Conservation (phyloP, 1,140 invertebrate species). For the Linepithema humile region DNA sequence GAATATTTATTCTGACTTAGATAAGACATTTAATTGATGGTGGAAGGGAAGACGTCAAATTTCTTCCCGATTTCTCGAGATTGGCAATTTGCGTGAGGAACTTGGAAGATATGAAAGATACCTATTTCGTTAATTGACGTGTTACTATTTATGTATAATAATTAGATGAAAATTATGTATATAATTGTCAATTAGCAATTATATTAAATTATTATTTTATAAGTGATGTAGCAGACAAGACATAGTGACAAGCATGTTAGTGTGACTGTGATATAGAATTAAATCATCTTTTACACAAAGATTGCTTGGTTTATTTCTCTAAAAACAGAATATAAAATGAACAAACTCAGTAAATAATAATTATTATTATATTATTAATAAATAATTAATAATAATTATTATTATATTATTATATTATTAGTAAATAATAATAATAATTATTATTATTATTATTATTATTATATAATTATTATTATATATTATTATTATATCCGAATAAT, state of each 20-base stretch:
- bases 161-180: neutral
- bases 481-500: too few species aligned
- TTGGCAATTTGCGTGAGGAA: constrained; percentile 84
- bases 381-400: constrained; percentile 3
- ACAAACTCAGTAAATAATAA: neutral
- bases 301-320: constrained; percentile 3
- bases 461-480: too few species aligned
- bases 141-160: constrained; percentile 76
- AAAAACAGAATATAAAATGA: neutral
- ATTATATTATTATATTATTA: too few species aligned
- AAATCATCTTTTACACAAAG: neutral
- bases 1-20: constrained; percentile 17
- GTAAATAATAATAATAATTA: neutral
- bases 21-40: constrained; percentile 46
- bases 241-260: too few species aligned
- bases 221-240: too few species aligned
- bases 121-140: constrained; percentile 80
- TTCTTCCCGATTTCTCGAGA: constrained; percentile 64
- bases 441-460: too few species aligned
- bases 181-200: neutral
- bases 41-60: neutral
- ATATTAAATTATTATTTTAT: constrained; percentile 8
- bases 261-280: constrained; percentile 2
- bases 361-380: too few species aligned
- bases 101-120: constrained; percentile 85